Conservation (phyloP, 2,888 invertebrate genomes). For the Gisinianus flammeolus region DNA sequence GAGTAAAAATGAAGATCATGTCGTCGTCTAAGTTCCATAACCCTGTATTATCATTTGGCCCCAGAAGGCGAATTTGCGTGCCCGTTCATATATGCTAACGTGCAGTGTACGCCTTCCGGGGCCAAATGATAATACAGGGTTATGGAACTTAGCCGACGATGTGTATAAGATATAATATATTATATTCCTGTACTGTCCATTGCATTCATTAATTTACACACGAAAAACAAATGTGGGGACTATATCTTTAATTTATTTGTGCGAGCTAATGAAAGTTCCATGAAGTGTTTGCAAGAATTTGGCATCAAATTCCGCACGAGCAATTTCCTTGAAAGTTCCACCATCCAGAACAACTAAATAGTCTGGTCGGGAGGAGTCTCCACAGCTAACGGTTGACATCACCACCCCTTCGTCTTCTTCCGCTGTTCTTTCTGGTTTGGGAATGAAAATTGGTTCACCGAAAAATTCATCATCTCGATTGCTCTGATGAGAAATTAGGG, state of each 20-base stretch:
- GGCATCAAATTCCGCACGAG: constrained; percentile 60
- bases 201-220: too few relatives aligned
- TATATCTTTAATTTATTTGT: neutral
- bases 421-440: constrained; percentile 60
- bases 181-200: too few relatives aligned
- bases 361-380: constrained; percentile 56
- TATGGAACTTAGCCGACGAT: too few relatives aligned
- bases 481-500: constrained; percentile 60
- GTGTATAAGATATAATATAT: too few relatives aligned
- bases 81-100: too few relatives aligned
- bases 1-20: too few relatives aligned
- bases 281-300: constrained; percentile 60
- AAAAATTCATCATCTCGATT: constrained; percentile 61
- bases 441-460: constrained; percentile 64
- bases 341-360: constrained; percentile 62
- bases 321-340: constrained; percentile 62
- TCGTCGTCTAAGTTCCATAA: too few relatives aligned
- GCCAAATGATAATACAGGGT: too few relatives aligned
- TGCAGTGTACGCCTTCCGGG: too few relatives aligned
- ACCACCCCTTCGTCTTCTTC: constrained; percentile 47
- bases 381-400: constrained; percentile 60
- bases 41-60: too few relatives aligned
- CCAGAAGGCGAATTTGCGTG: too few relatives aligned
- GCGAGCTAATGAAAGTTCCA: constrained; percentile 57
- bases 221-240: neutral